Evolutionary conservation across 2,888 invertebrate species (phyloP), one percentile per base, ranked within the genome.

Genomic region (Crossocerus cetratus): DNA sequence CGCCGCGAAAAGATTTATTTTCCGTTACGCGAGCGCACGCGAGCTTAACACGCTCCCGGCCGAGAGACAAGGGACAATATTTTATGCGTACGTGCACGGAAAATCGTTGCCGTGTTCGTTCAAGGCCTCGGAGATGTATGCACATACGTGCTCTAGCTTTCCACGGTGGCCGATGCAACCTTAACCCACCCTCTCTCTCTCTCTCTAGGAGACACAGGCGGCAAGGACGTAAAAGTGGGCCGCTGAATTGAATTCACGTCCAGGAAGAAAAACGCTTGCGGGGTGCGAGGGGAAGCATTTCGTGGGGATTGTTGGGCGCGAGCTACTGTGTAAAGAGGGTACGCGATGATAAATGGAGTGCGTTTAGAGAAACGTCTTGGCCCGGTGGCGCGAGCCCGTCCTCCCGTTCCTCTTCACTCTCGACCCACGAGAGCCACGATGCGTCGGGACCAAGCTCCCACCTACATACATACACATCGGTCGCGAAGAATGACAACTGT

Each of bases 61-160:
- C 55, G 21, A 23, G 64, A 64, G 66, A 64, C 67, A 62, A 63
- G 64, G 60, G 74, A 67, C 57, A 69, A 53, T 55, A 59, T 76
- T 76, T 70, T 53, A 65, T 65, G 74, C 64, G 76, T 69, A 74
- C 76, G 65, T 62, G 76, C 69, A 58, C 67, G 70, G 64, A 76
- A 74, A 70, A 74, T 70, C 56, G 42, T 64, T 66, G 32, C 70
- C 44, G 13, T 58, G 55, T 22, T 60, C 44, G 49, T 62, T 22
- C 45, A 13, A 59, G 59, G 14, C 44, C 13, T 16, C 16, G 16
- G 43, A 43, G 59, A 8, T 2, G 42, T 20, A n/a, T 16, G 32
- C 32, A 32, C 32, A 32, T 3, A 32, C 32, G 32, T 32, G 32
- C 8, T 32, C 32, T 32, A 32, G 32, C 32, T 32, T 32, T 32